Evolutionary conservation across 2,797 vertebrate genomes (phyloP).

Genomic region (Sylvia borin): DNA sequence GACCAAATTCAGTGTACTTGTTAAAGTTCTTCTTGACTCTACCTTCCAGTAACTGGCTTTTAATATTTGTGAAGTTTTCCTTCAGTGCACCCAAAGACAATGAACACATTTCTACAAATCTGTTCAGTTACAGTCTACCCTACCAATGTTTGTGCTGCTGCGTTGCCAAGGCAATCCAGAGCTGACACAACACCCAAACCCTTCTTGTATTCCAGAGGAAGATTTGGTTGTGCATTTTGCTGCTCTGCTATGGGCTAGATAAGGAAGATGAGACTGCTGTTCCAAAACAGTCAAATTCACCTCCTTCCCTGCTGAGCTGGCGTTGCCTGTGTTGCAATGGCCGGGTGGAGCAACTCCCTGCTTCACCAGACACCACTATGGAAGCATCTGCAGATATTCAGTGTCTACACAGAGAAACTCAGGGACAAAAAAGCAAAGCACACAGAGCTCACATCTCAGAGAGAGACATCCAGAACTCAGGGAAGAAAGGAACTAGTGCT

Average conservation of each 20-base stretch:
- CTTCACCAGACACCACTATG: background rate
- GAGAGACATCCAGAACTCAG: background rate
- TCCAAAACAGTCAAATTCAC: background rate
- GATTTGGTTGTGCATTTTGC: no score
- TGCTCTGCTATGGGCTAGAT: background rate
- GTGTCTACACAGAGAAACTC: background rate
- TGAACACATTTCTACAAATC: background rate
- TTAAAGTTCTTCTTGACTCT: background rate
- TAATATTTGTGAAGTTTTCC: no score
- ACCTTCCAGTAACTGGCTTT: no score
- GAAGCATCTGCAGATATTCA: background rate
- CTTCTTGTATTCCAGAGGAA: accelerated
- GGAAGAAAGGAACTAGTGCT: background rate
- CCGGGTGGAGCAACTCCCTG: background rate
- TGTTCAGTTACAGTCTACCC: background rate
- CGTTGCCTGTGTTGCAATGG: background rate
- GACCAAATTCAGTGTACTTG: accelerated
- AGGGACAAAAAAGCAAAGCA: background rate
- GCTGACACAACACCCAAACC: background rate
- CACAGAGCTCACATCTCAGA: background rate
- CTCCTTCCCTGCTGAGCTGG: no score
- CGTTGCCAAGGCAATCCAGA: background rate
- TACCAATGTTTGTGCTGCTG: no score
- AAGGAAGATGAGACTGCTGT: background rate
- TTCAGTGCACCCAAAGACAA: background rate